Conservation (phyloP, 2,888 invertebrate species). For the Orchestes rusci region DNA sequence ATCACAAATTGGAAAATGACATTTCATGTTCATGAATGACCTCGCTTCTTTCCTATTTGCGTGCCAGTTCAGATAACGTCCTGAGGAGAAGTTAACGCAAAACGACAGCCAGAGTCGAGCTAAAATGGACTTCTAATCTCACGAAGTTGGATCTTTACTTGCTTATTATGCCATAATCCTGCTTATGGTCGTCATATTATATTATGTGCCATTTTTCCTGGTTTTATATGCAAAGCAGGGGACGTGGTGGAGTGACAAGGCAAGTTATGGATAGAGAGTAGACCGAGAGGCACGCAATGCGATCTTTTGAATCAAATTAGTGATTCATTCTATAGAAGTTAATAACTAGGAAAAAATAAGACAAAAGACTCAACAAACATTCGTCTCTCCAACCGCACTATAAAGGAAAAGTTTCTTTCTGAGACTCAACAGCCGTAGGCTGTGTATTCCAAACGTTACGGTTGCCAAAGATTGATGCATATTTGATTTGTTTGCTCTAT, state of each 20-base stretch:
- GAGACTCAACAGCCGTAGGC: too few relatives aligned
- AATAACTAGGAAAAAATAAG: too few relatives aligned
- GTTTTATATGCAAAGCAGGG: too few relatives aligned
- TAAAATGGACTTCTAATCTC: slow-evolving; percentile 24
- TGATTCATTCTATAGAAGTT: too few relatives aligned
- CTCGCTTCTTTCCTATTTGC: slow-evolving; percentile 32
- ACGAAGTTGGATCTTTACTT: slow-evolving; percentile 24
- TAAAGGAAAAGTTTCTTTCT: too few relatives aligned
- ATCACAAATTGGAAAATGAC: too few relatives aligned
- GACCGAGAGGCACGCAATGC: too few relatives aligned
- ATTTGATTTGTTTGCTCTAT: slow-evolving; percentile 37
- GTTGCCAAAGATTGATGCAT: slow-evolving; percentile 36
- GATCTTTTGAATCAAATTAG: too few relatives aligned
- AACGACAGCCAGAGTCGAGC: slow-evolving; percentile 32
- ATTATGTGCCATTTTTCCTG: slow-evolving; percentile 10
- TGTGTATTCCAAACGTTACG: slow-evolving; percentile 32
- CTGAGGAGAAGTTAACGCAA: slow-evolving; percentile 33
- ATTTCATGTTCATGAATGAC: slow-evolving; percentile 37
- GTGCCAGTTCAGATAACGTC: slow-evolving; percentile 37
- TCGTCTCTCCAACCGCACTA: too few relatives aligned
- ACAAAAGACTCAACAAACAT: too few relatives aligned
- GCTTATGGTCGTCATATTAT: slow-evolving; percentile 14
- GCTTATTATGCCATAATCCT: slow-evolving; percentile 17
- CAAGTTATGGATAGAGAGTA: too few relatives aligned
- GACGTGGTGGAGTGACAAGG: too few relatives aligned